phyloP scores from a whole-genome alignment of 2,113 vertebrate species.

The Cnemophilus loriae region DNA sequence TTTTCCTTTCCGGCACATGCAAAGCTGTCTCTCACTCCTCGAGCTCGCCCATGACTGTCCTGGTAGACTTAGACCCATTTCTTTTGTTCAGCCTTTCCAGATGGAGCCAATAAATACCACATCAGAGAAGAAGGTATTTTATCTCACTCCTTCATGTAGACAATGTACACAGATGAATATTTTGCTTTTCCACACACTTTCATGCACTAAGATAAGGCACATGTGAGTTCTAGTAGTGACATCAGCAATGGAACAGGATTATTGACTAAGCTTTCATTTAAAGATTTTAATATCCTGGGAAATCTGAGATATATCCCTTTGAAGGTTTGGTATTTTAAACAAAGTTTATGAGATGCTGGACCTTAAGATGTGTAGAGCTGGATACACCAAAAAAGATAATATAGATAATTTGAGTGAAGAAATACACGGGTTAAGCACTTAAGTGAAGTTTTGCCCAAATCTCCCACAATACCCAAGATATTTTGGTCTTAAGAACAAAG shows the following conservation, averaged over 20 bases:
- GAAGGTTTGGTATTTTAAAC: conserved; percentile 8
- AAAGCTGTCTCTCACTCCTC: background rate
- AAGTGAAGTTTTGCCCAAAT: background rate
- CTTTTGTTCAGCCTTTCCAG: background rate
- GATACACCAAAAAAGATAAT: background rate
- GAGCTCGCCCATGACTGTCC: background rate
- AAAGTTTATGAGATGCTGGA: background rate
- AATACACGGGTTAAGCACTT: background rate
- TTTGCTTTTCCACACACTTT: background rate
- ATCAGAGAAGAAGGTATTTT: background rate
- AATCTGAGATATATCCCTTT: background rate
- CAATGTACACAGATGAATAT: background rate
- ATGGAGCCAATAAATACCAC: background rate
- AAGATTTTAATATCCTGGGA: background rate
- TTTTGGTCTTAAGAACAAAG: background rate
- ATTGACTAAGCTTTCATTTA: background rate
- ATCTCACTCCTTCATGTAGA: background rate
- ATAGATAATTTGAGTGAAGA: background rate
- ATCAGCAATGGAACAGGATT: background rate
- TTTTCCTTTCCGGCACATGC: background rate
- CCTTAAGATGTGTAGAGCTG: background rate
- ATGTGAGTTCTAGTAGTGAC: background rate
- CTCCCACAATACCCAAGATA: background rate
- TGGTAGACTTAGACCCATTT: background rate
- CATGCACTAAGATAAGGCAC: background rate